Evolutionary conservation across 1,140 invertebrate genomes (phyloP), one percentile per base, ranked within the genome.

Genomic region (Macrobrachium nipponense): DNA sequence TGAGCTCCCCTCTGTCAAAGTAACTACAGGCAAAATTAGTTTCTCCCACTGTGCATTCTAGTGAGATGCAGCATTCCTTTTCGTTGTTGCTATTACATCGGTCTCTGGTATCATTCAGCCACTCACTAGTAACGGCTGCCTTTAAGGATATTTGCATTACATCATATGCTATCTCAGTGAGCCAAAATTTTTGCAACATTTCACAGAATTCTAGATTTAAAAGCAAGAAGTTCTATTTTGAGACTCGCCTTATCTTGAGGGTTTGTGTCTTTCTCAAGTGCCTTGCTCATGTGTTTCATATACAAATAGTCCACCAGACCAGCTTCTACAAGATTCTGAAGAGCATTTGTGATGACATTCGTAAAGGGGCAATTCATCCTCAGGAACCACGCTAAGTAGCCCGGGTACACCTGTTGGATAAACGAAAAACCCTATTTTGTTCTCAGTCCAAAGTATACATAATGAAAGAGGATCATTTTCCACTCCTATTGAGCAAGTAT

Each of bases 321-420:
- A 18, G 82, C 36, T 62, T 84, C 82, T 62, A 78, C 17, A 11
- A 84, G 62, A 11, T 36, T 18, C 15, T 60, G 18, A 14, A 84
- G 62, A 3, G 44, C 43, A n/a, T 58, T 44, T 14, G 61, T 12
- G 23, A 84, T 11, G 0, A 23, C 70, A 8, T 20, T 20, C 0
- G 82, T 77, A 73, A 77, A 84, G 1, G 82, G 82, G 27, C 82
- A 84, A 62, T 84, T 84, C 75, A 51, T 84, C 62, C 58, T 84
- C 73, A 84, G 27, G 43, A 84, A 64, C 82, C 82, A 84, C 10
- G 70, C 77, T n/a, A 84, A 60, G n/a, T 84, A 70, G 51, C 82
- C 82, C 0, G 82, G 82, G 62, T 68, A 84, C 61, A 84, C 82
- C 82, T 84, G 82, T 0, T 14, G 14, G 18, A 79, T 44, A n/a